phyloP scores from a whole-genome alignment of 2,888 invertebrate genomes.

The Perizoma flavofasciatum region DNA sequence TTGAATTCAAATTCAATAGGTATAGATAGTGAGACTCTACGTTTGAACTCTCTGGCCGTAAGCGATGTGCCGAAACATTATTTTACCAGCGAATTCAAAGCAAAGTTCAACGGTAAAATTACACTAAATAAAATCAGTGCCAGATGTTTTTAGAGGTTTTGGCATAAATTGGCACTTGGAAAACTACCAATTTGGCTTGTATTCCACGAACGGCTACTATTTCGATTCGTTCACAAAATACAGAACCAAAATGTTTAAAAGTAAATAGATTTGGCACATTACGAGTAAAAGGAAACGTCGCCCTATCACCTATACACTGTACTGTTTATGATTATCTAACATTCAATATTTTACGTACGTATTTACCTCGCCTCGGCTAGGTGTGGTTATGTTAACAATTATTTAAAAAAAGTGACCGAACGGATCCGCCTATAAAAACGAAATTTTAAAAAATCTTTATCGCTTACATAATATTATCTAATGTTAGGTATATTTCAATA shows the following conservation, averaged over 20 bases:
- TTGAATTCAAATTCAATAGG: conserved; percentile 16
- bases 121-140: conserved; percentile 42
- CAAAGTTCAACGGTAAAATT: conserved; percentile 33
- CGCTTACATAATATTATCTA: conserved; percentile 53
- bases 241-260: conserved; percentile 28
- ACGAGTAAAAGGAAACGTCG: conserved; percentile 44
- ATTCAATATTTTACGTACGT: conserved; percentile 68
- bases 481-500: conserved; percentile 55
- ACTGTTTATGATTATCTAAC: conserved; percentile 59
- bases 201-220: conserved; percentile 13
- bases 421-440: conserved; percentile 57
- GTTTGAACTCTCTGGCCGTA: conserved; percentile 19
- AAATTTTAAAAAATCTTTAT: conserved; percentile 53
- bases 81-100: conserved; percentile 36
- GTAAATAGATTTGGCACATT: conserved; percentile 59
- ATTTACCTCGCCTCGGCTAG: conserved; percentile 50
- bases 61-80: background rate
- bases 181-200: conserved; percentile 41
- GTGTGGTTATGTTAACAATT: conserved; percentile 39
- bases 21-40: conserved; percentile 21
- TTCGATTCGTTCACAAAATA: conserved; percentile 15
- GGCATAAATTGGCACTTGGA: conserved; percentile 51
- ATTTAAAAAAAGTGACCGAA: conserved; percentile 47
- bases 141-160: conserved; percentile 39
- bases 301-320: conserved; percentile 53